phyloP scores from a whole-genome alignment of 1,140 invertebrate species.

The Aphelinus certus region DNA sequence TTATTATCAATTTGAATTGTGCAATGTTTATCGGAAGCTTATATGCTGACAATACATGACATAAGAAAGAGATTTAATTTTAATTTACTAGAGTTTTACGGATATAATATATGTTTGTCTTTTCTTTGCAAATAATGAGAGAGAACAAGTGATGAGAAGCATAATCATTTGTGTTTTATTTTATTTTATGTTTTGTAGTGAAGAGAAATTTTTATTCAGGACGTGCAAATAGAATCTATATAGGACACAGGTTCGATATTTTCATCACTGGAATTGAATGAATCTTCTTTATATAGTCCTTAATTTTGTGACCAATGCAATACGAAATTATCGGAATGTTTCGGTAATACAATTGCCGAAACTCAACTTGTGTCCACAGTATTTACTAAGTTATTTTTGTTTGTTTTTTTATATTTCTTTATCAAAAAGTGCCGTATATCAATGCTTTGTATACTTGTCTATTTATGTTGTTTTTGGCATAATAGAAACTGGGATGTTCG shows the following conservation, averaged over 20 bases:
- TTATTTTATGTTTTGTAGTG: constrained; percentile 45
- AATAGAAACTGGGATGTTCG: constrained; percentile 21
- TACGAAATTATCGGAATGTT: constrained; percentile 12
- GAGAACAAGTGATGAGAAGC: constrained; percentile 36
- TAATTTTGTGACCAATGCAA: constrained; percentile 33
- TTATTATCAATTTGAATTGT: constrained; percentile 30
- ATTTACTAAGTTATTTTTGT: constrained; percentile 35
- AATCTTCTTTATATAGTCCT: constrained; percentile 37
- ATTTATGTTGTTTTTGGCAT: constrained; percentile 17
- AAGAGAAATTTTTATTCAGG: constrained; percentile 34
- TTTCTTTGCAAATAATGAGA: constrained; percentile 13
- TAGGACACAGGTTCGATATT: constrained; percentile 13
- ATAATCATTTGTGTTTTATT: constrained; percentile 33
- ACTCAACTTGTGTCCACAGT: constrained; percentile 13
- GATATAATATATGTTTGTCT: constrained; percentile 22
- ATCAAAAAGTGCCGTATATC: constrained; percentile 4
- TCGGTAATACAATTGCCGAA: constrained; percentile 29
- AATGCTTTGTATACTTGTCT: constrained; percentile 32
- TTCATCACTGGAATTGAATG: too few species aligned
- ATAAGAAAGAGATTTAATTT: constrained; percentile 33
- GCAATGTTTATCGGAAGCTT: constrained; percentile 33
- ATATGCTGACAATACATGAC: constrained; percentile 28
- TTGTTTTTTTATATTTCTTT: constrained; percentile 26
- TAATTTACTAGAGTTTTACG: constrained; percentile 27
- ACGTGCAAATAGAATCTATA: constrained; percentile 33